Evolutionary conservation across 2,888 invertebrate species (phyloP), one percentile per base, ranked within the genome.

Genomic region (Mactromeris polynyma): DNA sequence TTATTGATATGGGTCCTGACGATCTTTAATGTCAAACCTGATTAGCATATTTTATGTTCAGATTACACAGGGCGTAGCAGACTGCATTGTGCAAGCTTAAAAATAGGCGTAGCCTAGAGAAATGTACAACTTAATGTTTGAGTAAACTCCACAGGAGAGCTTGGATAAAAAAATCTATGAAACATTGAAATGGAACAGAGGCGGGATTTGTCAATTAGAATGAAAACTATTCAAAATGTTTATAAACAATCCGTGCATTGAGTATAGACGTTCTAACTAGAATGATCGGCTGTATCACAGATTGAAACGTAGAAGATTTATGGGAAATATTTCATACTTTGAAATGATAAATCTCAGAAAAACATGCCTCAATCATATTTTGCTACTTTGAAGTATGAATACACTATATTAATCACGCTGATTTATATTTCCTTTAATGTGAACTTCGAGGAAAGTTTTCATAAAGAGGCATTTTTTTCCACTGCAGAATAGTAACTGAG

Each of bases 21-120:
- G 38, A 82, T 82, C 82, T 82, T 82, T 82, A 36, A 82, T 69
- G 26, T 69, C 17, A 26, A 17, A 33, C 40, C 40, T 82, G 36
- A 38, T 82, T 82, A 38, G 82, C 42, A 82, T 82, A 82, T 64
- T 33, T 36, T 69, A 69, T 38, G 9, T 40, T 42, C 40, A 64
- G 40, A 69, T 82, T 40, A 69, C 31, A 69, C 7, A 36, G 58
- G 51, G 54, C 54, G 54, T 54, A 54, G 54, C 54, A 26, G 1
- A 7, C 58, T 64, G n/a, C 58, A 26, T 26, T 64, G 58, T 64
- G 58, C 26, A 64, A 26, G 26, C 11, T 26, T 26, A 9, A 26
- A 64, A 26, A 64, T 3, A 64, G 26, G 58, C 26, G 26, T 64
- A 26, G 58, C 58, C 26, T 26, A 4, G 26, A 64, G 26, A 46